A percentile compares a stretch with the other conserved stretches of the same genome.
Evolutionary conservation across 2,888 invertebrate genomes (phyloP).

Genomic region (Andricus curvator): DNA sequence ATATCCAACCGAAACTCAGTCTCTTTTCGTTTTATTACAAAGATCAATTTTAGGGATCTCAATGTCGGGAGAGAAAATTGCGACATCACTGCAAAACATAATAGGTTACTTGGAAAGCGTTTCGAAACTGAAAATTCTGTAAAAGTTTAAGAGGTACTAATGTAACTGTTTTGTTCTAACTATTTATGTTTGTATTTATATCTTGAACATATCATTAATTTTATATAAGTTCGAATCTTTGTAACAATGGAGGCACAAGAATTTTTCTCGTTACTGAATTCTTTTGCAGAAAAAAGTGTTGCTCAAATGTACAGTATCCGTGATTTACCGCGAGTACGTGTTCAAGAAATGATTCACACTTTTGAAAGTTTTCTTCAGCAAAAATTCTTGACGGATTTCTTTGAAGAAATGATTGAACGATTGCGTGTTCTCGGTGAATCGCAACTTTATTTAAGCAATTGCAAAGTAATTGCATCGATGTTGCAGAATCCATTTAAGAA

Average conservation of each 20-base stretch:
- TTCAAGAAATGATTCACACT: slow-evolving; percentile 35
- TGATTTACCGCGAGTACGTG: slow-evolving; percentile 18
- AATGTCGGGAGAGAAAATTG: slow-evolving; percentile 16
- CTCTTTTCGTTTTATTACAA: background rate
- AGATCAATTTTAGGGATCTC: background rate
- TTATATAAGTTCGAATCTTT: background rate
- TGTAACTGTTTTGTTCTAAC: background rate
- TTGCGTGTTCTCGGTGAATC: slow-evolving; percentile 33
- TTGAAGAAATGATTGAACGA: slow-evolving; percentile 22
- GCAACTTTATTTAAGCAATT: slow-evolving; percentile 9
- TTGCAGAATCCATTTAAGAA: background rate
- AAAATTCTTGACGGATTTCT: slow-evolving; percentile 27
- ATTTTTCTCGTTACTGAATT: background rate
- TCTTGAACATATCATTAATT: background rate
- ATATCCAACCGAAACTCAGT: background rate
- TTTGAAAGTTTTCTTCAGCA: slow-evolving; percentile 35
- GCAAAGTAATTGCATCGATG: background rate
- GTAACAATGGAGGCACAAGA: slow-evolving; percentile 8
- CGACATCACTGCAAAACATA: slow-evolving; percentile 25
- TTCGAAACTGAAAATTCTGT: slow-evolving; percentile 7
- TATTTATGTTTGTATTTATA: background rate
- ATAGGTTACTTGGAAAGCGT: slow-evolving; percentile 14
- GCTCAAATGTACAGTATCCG: slow-evolving; percentile 15
- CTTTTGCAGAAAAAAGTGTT: slow-evolving; percentile 10
- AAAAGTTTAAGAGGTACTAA: background rate